A percentile compares a stretch with the other conserved stretches of the same genome.
phyloP scores from a whole-genome alignment of 2,113 vertebrate species.

The Cyphomyrus plagiostoma region DNA sequence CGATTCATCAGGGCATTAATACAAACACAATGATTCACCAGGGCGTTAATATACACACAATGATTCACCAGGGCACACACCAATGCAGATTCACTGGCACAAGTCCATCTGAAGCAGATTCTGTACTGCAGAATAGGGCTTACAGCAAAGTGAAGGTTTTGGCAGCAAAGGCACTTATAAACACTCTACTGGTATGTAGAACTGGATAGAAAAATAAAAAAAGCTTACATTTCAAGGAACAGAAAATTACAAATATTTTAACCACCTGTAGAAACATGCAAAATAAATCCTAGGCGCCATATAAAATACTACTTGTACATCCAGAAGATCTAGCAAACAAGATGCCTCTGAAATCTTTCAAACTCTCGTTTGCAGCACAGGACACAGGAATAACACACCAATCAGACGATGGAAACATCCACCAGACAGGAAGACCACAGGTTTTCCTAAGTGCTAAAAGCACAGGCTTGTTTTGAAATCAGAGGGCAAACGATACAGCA shows the following conservation, averaged over 20 bases:
- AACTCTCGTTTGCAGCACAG: neutral
- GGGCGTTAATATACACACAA: too few species aligned
- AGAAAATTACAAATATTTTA: neutral
- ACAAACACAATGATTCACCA: too few species aligned
- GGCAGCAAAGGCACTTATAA: neutral
- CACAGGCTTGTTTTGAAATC: neutral
- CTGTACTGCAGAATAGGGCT: neutral
- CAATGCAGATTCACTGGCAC: neutral
- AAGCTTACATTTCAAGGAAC: neutral
- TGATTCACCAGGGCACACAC: neutral
- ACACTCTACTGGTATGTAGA: neutral
- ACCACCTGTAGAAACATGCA: neutral
- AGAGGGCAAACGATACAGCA: neutral
- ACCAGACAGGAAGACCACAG: neutral
- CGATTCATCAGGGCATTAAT: too few species aligned
- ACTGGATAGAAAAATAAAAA: neutral
- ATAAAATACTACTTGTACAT: neutral
- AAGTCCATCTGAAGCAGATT: neutral
- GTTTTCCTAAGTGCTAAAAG: neutral
- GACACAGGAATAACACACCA: neutral
- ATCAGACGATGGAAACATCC: neutral
- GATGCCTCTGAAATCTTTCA: neutral
- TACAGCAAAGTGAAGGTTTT: neutral
- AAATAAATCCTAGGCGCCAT: neutral
- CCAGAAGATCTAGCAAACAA: neutral